phyloP scores from a whole-genome alignment of 2,797 vertebrate genomes.

The Brotula barbata region DNA sequence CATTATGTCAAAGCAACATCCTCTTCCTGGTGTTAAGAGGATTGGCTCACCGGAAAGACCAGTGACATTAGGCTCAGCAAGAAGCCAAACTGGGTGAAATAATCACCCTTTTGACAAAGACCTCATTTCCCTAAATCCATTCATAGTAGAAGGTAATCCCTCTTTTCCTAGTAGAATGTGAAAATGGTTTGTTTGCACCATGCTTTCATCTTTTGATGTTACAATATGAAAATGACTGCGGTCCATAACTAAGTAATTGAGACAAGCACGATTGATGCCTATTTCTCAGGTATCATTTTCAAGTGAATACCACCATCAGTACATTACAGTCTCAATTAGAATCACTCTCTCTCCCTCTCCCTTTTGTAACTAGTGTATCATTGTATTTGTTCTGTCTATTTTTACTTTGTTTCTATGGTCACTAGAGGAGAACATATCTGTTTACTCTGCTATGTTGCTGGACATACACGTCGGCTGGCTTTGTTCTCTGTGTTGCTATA shows the following conservation, averaged over 20 bases:
- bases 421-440: too few relatives aligned
- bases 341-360: too few relatives aligned
- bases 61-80: conserved; percentile 47
- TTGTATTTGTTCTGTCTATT: too few relatives aligned
- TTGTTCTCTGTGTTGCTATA: too few relatives aligned
- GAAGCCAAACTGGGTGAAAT: conserved; percentile 40
- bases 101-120: conserved; percentile 28
- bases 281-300: conserved; percentile 33
- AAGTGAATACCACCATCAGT: conserved; percentile 12
- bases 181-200: neutral
- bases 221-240: conserved; percentile 33
- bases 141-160: conserved; percentile 21
- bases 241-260: conserved; percentile 37
- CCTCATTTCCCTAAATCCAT: conserved; percentile 36
- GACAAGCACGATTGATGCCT: conserved; percentile 5
- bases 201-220: conserved; percentile 19
- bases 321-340: too few relatives aligned
- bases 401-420: too few relatives aligned
- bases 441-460: too few relatives aligned
- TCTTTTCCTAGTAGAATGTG: too few relatives aligned
- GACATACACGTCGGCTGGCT: too few relatives aligned
- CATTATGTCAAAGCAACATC: conserved; percentile 45
- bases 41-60: conserved; percentile 59
- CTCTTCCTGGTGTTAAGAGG: conserved; percentile 61
- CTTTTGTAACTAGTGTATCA: too few relatives aligned